Evolutionary conservation across 2,888 invertebrate species (phyloP), one percentile per base, ranked within the genome.

Genomic region (Thecocarcelia acutangulata): DNA sequence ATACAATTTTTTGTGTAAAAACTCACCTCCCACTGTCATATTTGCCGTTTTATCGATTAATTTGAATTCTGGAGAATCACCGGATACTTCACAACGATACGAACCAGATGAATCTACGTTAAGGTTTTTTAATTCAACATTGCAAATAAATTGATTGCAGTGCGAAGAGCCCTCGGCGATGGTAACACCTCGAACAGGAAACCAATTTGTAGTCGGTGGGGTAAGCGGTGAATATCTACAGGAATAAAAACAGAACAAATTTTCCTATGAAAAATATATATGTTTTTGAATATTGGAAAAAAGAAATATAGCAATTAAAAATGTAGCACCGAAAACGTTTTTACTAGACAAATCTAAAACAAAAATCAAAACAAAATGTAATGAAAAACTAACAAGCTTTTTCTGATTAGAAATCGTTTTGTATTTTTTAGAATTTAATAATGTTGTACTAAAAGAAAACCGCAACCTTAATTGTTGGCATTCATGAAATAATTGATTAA

Each of bases 11-110:
- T 3, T 3, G 33, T 8, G 33, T 3, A 33, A 9, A 48, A 40
- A 58, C 91, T 90, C 87, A 93, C 93, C 93, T 86, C 93, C 92
- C 75, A 93, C 92, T 48, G 93, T 93, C 89, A 93, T 92, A 87
- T 93, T 93, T 85, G 92, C 92, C 56, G 92, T 92, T 86, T 92
- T 91, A 83, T 92, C 92, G 72, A 92, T 93, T 84, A 93, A 90
- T 85, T 92, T 91, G 86, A 93, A 93, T 84, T 93, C 92, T 8
- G 93, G 93, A 28, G 92, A 92, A 89, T 93, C 93, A 80, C 92
- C 92, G 83, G 93, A 93, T 58, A 94, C 92, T 87, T 94, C 94
- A 87, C 93, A 94, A 68, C 93, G 90, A 87, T 93, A 94, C 44
- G 92, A 92, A 15, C 94, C 94, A 28, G 89, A 89, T 66, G 91